Conservation (phyloP, 2,797 vertebrate species). For the Sarcophilus harrisii region DNA sequence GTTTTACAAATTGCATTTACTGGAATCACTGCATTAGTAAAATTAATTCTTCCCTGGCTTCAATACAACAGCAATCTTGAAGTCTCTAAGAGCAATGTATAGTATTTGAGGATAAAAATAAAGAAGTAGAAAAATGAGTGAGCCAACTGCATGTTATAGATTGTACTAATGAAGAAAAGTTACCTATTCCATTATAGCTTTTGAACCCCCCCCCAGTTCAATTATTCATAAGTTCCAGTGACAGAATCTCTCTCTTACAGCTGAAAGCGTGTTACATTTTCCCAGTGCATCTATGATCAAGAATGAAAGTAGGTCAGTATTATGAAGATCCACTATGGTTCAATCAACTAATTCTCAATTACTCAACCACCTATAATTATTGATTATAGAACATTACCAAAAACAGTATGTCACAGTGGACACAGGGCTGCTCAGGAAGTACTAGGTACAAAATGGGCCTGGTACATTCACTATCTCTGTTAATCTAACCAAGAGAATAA, state of each 20-base stretch:
- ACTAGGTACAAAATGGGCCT: background rate
- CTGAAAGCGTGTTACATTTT: background rate
- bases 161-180: background rate
- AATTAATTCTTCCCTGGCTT: slow-evolving; percentile 3
- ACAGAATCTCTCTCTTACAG: background rate
- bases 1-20: too few species aligned
- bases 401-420: background rate
- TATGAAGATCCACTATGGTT: background rate
- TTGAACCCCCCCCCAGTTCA: accelerated
- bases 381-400: background rate
- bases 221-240: background rate
- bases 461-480: background rate
- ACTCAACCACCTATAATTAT: background rate
- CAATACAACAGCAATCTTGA: background rate
- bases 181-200: background rate
- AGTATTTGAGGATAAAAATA: too few species aligned
- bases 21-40: too few species aligned
- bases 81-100: too few species aligned
- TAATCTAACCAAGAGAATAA: background rate
- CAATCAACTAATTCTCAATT: background rate
- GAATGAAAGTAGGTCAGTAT: background rate
- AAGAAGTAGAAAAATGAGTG: background rate
- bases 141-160: background rate
- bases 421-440: background rate
- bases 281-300: background rate